Percentiles rank a stretch among this genome's conserved stretches.
phyloP scores from a whole-genome alignment of 2,797 vertebrate species.

The Hippoglossus hippoglossus region DNA sequence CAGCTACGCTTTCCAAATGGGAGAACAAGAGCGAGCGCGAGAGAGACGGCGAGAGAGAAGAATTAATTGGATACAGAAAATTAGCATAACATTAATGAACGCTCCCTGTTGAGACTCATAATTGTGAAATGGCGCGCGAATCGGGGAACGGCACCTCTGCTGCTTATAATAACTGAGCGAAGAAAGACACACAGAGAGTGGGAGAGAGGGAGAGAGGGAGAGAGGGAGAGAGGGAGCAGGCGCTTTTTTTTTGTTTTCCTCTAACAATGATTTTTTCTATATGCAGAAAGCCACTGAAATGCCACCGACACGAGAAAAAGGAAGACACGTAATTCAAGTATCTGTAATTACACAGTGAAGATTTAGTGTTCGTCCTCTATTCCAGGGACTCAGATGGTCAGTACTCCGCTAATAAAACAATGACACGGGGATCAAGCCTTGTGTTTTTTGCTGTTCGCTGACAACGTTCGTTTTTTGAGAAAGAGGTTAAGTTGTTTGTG shows the following conservation, averaged over 20 bases:
- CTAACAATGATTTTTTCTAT: constrained; percentile 66
- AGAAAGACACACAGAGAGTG: constrained; percentile 61
- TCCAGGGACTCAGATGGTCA: constrained; percentile 49
- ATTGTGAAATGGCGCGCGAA: constrained; percentile 82
- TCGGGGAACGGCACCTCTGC: constrained; percentile 71
- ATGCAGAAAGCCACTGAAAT: constrained; percentile 60
- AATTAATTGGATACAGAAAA: constrained; percentile 89
- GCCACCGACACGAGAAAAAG: background rate
- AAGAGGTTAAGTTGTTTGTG: constrained; percentile 37
- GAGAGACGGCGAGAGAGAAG: constrained; percentile 71
- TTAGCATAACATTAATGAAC: constrained; percentile 90
- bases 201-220: too few relatives aligned
- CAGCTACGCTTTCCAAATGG: constrained; percentile 80
- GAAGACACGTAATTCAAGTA: constrained; percentile 55
- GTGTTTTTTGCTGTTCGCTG: constrained; percentile 23
- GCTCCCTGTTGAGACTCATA: constrained; percentile 85
- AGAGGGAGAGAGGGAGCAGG: constrained; percentile 28
- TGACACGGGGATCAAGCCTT: constrained; percentile 4
- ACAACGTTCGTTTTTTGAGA: constrained; percentile 32
- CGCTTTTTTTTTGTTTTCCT: constrained; percentile 72
- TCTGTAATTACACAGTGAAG: constrained; percentile 68
- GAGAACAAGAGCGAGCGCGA: constrained; percentile 75
- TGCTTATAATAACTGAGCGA: constrained; percentile 77
- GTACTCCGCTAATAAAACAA: constrained; percentile 28
- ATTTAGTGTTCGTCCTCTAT: constrained; percentile 37